Evolutionary conservation across 2,113 vertebrate genomes (phyloP).

Genomic region (Lucifuga dentata): DNA sequence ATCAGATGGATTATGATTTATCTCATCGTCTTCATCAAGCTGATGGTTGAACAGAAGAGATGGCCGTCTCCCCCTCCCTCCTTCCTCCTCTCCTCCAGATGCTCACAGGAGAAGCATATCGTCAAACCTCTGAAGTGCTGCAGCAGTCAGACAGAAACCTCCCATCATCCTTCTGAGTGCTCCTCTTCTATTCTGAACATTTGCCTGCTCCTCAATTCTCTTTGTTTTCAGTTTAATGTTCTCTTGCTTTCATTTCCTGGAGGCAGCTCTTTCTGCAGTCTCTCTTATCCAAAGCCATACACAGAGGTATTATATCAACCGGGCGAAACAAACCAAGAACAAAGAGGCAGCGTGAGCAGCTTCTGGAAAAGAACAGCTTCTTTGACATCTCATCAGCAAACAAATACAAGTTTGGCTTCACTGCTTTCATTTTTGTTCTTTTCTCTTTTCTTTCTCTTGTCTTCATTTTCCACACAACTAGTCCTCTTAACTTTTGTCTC

Average conservation of each 20-base stretch:
- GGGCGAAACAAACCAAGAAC: neutral
- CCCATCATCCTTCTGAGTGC: neutral
- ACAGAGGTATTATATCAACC: neutral
- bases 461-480: too few relatives aligned
- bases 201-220: slow-evolving; percentile 4
- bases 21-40: too few relatives aligned
- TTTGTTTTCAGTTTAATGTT: slow-evolving; percentile 17
- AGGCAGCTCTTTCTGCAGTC: slow-evolving; percentile 8
- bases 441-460: too few relatives aligned
- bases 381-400: too few relatives aligned
- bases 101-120: neutral
- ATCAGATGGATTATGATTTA: neutral
- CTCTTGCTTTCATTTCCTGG: neutral
- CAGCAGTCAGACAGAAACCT: neutral
- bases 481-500: too few relatives aligned
- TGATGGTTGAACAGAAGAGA: too few relatives aligned
- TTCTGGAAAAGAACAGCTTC: neutral
- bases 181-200: neutral
- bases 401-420: neutral
- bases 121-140: neutral
- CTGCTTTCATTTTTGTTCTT: neutral
- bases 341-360: too few relatives aligned
- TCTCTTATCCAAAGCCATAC: slow-evolving; percentile 9
- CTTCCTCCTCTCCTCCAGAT: neutral
- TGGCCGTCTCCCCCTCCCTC: neutral